phyloP scores from a whole-genome alignment of 1,140 invertebrate genomes.

The Coelopa frigida region DNA sequence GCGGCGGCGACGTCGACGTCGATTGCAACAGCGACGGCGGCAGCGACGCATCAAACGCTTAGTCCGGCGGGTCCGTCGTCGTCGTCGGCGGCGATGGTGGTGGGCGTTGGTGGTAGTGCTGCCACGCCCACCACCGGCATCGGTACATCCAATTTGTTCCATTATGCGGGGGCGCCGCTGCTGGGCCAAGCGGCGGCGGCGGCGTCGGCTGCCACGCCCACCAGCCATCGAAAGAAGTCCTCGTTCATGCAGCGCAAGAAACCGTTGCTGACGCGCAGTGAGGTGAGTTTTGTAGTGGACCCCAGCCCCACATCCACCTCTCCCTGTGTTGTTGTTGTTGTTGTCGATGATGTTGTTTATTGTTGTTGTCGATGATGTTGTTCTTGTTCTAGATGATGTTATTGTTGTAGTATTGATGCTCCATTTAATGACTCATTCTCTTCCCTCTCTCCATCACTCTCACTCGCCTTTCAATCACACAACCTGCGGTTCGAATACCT shows the following conservation, averaged over 20 bases:
- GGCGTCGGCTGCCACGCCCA: conserved; percentile 10
- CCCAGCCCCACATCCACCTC: too few species aligned
- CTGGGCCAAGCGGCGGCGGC: conserved; percentile 6
- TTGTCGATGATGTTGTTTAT: too few species aligned
- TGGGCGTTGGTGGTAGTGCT: neutral
- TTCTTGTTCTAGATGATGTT: too few species aligned
- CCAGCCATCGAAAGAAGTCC: conserved; percentile 30
- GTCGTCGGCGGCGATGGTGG: neutral
- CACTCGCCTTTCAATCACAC: too few species aligned
- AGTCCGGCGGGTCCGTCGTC: neutral
- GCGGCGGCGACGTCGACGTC: conserved; percentile 18
- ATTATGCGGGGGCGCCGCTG: neutral
- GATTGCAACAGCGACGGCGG: conserved; percentile 9
- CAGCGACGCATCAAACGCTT: neutral
- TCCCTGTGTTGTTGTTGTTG: neutral
- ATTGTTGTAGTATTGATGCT: too few species aligned
- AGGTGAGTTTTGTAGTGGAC: too few species aligned
- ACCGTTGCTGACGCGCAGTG: conserved; percentile 38
- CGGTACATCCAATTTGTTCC: neutral
- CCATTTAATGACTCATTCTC: too few species aligned
- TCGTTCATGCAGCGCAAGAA: conserved; percentile 37
- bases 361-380: too few species aligned
- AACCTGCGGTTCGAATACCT: too few species aligned
- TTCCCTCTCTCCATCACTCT: too few species aligned
- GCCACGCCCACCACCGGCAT: neutral